Conservation (phyloP, 2,113 vertebrate species). For the Xyliphius kryptos region DNA sequence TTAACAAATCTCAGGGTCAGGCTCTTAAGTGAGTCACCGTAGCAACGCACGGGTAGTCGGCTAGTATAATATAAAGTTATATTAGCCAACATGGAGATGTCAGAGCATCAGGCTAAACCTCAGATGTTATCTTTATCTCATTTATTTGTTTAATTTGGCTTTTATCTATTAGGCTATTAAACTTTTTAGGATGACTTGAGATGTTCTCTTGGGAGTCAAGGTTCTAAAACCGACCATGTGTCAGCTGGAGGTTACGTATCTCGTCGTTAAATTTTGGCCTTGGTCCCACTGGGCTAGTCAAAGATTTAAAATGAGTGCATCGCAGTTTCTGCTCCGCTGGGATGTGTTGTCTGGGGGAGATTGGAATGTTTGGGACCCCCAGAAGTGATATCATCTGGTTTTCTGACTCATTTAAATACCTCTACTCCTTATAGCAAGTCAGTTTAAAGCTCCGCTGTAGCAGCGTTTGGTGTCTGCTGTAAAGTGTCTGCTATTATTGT, state of each 20-base stretch:
- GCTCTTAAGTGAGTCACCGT: no score
- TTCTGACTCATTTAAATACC: slow-evolving; percentile 38
- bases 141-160: slow-evolving; percentile 16
- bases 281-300: slow-evolving; percentile 37
- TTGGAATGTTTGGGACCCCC: slow-evolving; percentile 64
- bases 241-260: slow-evolving; percentile 34
- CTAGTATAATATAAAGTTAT: no score
- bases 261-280: slow-evolving; percentile 17
- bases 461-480: background rate
- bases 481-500: no score
- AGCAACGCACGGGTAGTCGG: no score
- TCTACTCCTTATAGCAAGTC: slow-evolving; percentile 7
- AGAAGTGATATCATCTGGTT: slow-evolving; percentile 59
- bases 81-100: slow-evolving; percentile 1
- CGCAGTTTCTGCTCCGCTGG: slow-evolving; percentile 63
- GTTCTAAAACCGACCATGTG: slow-evolving; percentile 23
- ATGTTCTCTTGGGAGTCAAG: slow-evolving; percentile 38
- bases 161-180: slow-evolving; percentile 13
- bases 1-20: no score
- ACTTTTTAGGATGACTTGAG: slow-evolving; percentile 40
- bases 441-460: no score
- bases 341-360: slow-evolving; percentile 68
- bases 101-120: slow-evolving; percentile 8
- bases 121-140: slow-evolving; percentile 41
- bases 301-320: slow-evolving; percentile 70